Percentiles rank a stretch among this genome's conserved stretches.
phyloP scores from a whole-genome alignment of 2,797 vertebrate species.

The Lophura swinhoii region DNA sequence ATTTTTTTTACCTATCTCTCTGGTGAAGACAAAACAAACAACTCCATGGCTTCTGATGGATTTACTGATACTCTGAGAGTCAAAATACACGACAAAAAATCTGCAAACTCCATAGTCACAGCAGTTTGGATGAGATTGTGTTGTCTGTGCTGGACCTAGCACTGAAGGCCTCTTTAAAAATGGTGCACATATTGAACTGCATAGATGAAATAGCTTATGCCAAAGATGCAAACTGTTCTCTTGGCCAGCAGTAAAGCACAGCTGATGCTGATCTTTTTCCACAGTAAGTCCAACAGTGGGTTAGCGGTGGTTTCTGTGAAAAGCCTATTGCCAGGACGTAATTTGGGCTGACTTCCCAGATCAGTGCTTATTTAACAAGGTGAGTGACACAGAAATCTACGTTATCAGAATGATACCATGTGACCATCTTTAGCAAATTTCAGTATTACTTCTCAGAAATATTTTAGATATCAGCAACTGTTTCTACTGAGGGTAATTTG shows the following conservation, averaged over 20 bases:
- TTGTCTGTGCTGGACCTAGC: slow-evolving; percentile 20
- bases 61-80: slow-evolving; percentile 50
- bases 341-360: slow-evolving; percentile 6
- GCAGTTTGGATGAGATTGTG: slow-evolving; percentile 43
- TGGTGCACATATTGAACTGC: neutral
- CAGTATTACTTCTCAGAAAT: neutral
- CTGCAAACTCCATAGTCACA: slow-evolving; percentile 61
- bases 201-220: neutral
- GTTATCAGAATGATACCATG: neutral
- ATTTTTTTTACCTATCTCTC: neutral
- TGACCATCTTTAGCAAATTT: neutral
- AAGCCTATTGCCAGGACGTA: slow-evolving; percentile 1
- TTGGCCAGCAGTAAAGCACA: slow-evolving; percentile 18
- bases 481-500: neutral
- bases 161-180: slow-evolving; percentile 62
- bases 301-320: neutral
- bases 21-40: slow-evolving; percentile 50
- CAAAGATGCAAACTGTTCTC: neutral
- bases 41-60: slow-evolving; percentile 35
- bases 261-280: neutral
- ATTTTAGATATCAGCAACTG: neutral
- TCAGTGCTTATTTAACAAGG: slow-evolving; percentile 26
- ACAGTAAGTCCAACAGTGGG: neutral
- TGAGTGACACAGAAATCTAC: slow-evolving; percentile 42
- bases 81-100: slow-evolving; percentile 51